These are phyloP conservation scores for Onychomys torridus DNA, from an alignment of 2,797 vertebrate species.

Conservation along the genomic window DNA sequence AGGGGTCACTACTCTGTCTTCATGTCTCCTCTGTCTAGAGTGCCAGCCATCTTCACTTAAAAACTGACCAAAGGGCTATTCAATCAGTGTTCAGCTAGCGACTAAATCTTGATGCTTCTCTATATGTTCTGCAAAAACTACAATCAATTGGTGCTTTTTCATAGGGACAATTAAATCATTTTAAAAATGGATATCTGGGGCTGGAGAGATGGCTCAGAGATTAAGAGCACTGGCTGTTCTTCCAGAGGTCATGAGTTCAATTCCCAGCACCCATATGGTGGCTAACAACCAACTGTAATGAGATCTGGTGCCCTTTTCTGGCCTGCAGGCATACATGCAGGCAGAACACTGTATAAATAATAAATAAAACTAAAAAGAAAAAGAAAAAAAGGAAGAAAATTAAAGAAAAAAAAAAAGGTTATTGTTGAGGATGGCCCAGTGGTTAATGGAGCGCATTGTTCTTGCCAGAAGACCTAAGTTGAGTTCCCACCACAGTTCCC, in stretches of 20 bases:
- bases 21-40: neutral
- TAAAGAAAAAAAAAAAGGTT: no score
- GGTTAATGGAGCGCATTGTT: no score
- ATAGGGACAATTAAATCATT: neutral
- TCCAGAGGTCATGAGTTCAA: neutral
- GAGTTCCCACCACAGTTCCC: neutral
- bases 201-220: neutral
- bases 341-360: no score
- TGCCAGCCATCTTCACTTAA: neutral
- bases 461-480: neutral
- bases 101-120: neutral
- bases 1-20: neutral
- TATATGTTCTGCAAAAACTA: neutral
- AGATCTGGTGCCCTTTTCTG: no score
- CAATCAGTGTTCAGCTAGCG: neutral
- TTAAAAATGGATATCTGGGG: neutral
- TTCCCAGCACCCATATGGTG: no score
- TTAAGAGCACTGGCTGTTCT: no score
- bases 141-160: neutral
- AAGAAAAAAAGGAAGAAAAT: no score
- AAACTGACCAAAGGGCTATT: neutral
- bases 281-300: no score
- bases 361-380: no score
- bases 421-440: no score
- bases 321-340: no score